Percentiles rank a stretch among this genome's conserved stretches.
Evolutionary conservation across 2,113 vertebrate species (phyloP).

Genomic region (Anas platyrhynchos): DNA sequence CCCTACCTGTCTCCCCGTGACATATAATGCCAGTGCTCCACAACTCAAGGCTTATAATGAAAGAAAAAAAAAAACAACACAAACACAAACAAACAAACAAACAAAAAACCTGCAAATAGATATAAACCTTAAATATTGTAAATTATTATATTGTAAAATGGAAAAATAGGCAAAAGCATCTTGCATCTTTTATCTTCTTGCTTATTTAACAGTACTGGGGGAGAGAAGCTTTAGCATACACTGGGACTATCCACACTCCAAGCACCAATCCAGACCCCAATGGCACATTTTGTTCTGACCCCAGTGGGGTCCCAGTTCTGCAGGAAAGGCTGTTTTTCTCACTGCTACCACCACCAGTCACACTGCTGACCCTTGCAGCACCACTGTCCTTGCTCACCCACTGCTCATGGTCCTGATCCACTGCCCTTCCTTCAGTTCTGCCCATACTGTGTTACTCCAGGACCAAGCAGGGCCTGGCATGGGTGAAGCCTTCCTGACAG

Average conservation of each 20-base stretch:
- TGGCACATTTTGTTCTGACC: background rate
- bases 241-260: background rate
- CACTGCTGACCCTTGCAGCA: background rate
- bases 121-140: background rate
- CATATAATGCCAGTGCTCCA: background rate
- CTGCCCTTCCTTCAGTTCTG: background rate
- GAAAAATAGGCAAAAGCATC: background rate
- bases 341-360: background rate
- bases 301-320: background rate
- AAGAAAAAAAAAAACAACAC: background rate
- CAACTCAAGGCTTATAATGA: background rate
- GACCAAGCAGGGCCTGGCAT: background rate
- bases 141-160: background rate
- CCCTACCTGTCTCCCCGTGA: background rate
- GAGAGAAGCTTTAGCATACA: background rate
- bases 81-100: no score
- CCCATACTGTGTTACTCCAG: rapidly evolving
- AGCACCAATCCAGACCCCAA: background rate
- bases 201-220: background rate
- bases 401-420: background rate
- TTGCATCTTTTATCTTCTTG: background rate
- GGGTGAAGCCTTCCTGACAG: rapidly evolving
- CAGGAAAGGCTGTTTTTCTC: background rate
- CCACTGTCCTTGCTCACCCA: background rate
- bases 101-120: no score